Conservation (phyloP, 2,888 invertebrate species). For the Encarsia formosa region DNA sequence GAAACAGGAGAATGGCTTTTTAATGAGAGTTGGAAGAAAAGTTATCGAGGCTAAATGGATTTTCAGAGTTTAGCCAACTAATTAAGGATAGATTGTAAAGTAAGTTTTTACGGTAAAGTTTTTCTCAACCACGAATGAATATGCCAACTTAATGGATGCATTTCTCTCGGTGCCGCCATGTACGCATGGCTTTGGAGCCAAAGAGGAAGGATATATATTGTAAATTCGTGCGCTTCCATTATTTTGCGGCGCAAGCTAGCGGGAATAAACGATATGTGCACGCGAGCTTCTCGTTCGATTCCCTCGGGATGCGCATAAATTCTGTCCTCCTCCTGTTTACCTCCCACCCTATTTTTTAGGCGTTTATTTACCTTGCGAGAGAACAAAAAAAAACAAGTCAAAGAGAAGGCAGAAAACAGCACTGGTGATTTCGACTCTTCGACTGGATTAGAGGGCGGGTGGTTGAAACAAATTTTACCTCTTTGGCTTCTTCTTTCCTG, state of each 20-base stretch:
- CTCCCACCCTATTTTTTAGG: too few species aligned
- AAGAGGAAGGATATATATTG: conserved; percentile 8
- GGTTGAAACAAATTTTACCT: not conserved
- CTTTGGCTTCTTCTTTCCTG: not conserved
- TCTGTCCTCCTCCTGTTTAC: too few species aligned
- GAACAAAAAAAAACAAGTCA: not conserved
- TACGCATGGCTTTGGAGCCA: too few species aligned
- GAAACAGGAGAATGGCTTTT: too few species aligned
- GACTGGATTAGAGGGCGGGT: conserved; percentile 15
- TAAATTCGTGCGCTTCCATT: conserved; percentile 22
- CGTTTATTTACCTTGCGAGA: conserved; percentile 6
- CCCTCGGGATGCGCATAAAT: conserved; percentile 21
- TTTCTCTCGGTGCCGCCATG: too few species aligned
- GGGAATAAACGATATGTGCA: conserved; percentile 30
- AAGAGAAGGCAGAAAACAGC: not conserved
- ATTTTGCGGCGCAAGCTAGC: conserved; percentile 17
- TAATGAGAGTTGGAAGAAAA: too few species aligned
- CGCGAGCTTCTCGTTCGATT: conserved; percentile 33
- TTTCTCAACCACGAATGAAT: too few species aligned
- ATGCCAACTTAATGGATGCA: too few species aligned
- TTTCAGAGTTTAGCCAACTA: conserved; percentile 5
- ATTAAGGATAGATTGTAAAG: conserved; percentile 9
- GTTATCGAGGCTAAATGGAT: too few species aligned
- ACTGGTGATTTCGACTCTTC: conserved; percentile 11
- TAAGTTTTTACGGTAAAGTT: too few species aligned